Percentiles rank a stretch among this genome's conserved stretches.
Evolutionary conservation across 2,888 invertebrate species (phyloP).

Genomic region (Plebejus argus): DNA sequence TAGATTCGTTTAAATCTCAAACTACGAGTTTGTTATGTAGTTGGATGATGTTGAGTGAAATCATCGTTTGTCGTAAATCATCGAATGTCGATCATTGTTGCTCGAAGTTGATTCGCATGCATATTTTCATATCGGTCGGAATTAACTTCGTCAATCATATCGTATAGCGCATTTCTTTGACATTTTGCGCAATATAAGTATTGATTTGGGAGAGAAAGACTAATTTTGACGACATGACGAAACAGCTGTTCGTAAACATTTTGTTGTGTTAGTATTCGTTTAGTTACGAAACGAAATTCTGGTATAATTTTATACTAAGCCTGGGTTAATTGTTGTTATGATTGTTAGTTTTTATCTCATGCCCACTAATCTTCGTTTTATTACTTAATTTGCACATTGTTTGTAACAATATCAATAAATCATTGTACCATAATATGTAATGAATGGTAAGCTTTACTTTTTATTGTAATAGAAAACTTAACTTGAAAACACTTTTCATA

Average conservation of each 20-base stretch:
- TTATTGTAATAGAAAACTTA: not conserved
- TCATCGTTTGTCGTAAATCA: slow-evolving; percentile 28
- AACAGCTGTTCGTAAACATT: slow-evolving; percentile 72
- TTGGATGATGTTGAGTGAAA: slow-evolving; percentile 18
- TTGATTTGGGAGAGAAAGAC: slow-evolving; percentile 73
- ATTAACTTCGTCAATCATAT: slow-evolving; percentile 52
- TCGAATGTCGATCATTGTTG: slow-evolving; percentile 60
- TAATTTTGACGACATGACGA: slow-evolving; percentile 69
- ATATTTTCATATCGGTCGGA: slow-evolving; percentile 51
- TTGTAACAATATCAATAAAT: not conserved
- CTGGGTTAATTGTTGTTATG: slow-evolving; percentile 17
- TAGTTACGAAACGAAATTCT: slow-evolving; percentile 44
- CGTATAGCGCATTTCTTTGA: slow-evolving; percentile 61
- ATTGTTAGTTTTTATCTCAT: slow-evolving; percentile 39
- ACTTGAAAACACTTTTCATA: not conserved
- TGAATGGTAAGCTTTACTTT: not conserved
- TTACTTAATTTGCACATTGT: slow-evolving; percentile 14
- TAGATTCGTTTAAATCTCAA: not conserved
- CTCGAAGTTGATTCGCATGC: slow-evolving; percentile 60
- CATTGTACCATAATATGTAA: not conserved
- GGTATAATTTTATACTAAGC: slow-evolving; percentile 33
- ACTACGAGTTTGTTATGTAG: not conserved
- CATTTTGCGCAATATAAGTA: slow-evolving; percentile 79
- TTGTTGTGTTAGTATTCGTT: slow-evolving; percentile 41
- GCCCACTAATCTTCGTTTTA: not conserved